A percentile compares a stretch with the other conserved stretches of the same genome.
phyloP scores from a whole-genome alignment of 2,113 vertebrate genomes.

The Thamnaconus septentrionalis region DNA sequence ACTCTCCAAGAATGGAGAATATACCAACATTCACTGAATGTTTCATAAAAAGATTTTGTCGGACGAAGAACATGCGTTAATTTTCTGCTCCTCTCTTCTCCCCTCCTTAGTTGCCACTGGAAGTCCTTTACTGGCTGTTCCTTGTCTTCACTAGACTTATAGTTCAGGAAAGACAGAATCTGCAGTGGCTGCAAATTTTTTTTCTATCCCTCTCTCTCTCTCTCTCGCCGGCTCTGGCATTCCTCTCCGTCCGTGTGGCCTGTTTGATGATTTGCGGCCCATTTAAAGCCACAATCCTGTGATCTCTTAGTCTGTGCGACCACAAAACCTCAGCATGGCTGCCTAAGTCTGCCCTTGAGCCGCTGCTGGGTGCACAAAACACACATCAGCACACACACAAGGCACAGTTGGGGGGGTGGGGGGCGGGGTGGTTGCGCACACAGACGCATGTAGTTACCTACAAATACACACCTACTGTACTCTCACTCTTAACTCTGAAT shows the following conservation, averaged over 20 bases:
- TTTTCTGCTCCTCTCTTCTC: too few relatives aligned
- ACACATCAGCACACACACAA: conserved; percentile 6
- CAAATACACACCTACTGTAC: conserved; percentile 13
- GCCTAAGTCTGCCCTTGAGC: conserved; percentile 52
- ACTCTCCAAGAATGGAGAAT: too few relatives aligned
- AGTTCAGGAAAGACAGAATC: conserved; percentile 29
- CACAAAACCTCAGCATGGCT: conserved; percentile 45
- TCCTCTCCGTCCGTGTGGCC: conserved; percentile 52
- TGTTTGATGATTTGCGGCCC: conserved; percentile 63
- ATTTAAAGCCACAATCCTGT: conserved; percentile 62
- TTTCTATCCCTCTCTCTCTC: conserved; percentile 35
- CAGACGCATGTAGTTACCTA: conserved; percentile 1
- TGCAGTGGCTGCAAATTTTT: conserved; percentile 37
- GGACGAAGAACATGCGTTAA: too few relatives aligned
- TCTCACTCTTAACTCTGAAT: conserved; percentile 19
- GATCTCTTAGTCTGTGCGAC: conserved; percentile 55
- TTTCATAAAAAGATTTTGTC: too few relatives aligned
- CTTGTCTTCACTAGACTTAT: conserved; percentile 3
- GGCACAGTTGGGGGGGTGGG: not conserved
- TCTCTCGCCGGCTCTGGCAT: conserved; percentile 43
- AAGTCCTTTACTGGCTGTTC: too few relatives aligned
- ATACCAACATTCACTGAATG: too few relatives aligned
- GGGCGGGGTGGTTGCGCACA: not conserved
- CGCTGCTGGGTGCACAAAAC: conserved; percentile 10
- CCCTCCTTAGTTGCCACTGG: too few relatives aligned